These are phyloP conservation scores for Clarias platycephalus DNA, from an alignment of 2,797 vertebrate species.

Conservation along the genomic window DNA sequence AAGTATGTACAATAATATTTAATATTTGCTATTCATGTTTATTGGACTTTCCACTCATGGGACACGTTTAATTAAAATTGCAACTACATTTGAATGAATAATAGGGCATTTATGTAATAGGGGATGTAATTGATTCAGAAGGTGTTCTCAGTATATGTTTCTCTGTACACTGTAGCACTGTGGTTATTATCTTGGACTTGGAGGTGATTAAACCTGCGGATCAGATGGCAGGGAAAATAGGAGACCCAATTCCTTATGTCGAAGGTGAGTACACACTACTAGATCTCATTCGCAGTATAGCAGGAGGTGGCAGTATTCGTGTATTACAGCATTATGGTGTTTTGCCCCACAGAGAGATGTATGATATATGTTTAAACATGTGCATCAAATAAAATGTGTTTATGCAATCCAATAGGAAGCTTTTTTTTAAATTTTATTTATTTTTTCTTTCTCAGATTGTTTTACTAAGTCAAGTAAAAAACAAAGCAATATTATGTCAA, in stretches of 20 bases:
- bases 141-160: neutral
- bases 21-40: neutral
- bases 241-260: constrained; percentile 84
- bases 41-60: neutral
- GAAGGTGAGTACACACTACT: constrained; percentile 77
- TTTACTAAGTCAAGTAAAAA: neutral
- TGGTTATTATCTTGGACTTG: constrained; percentile 92
- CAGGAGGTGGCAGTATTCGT: neutral
- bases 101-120: neutral
- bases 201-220: constrained; percentile 82
- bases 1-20: neutral
- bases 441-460: neutral
- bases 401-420: neutral
- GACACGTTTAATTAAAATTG: neutral
- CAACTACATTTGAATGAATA: neutral
- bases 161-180: constrained; percentile 73
- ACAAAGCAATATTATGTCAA: neutral
- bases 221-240: constrained; percentile 80
- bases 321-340: neutral
- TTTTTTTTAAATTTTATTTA: neutral
- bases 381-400: neutral
- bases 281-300: neutral
- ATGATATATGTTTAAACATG: neutral
- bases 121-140: neutral
- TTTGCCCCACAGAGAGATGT: neutral